Percentiles rank a stretch among this genome's conserved stretches.
Conservation (phyloP, 2,797 vertebrate genomes). For the Parauchenoglanis punctatus region DNA sequence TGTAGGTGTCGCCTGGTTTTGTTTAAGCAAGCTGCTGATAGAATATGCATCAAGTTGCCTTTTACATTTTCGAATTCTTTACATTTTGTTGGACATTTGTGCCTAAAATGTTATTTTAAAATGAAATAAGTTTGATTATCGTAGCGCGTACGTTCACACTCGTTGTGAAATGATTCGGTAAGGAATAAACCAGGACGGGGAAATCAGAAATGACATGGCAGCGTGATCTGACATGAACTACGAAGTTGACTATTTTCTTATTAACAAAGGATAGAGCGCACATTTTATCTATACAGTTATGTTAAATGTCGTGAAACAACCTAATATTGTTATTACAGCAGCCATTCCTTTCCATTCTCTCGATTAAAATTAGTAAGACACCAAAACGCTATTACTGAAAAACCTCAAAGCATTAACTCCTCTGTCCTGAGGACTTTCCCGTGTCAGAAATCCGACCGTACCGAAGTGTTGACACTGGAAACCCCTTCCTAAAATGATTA, state of each 20-base stretch:
- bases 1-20: slow-evolving; percentile 65
- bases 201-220: background rate
- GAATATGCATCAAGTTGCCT: too few relatives aligned
- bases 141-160: background rate
- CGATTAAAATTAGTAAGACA: background rate
- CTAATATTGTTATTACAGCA: background rate
- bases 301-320: background rate
- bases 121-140: background rate
- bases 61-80: background rate
- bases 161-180: background rate
- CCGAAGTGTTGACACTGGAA: background rate
- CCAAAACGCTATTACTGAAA: background rate
- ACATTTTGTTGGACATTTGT: background rate
- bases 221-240: background rate
- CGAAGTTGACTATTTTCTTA: background rate
- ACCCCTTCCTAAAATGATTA: background rate
- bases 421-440: background rate
- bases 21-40: background rate
- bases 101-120: background rate
- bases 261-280: background rate
- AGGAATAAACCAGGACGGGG: background rate
- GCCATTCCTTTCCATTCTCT: background rate
- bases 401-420: background rate
- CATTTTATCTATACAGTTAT: background rate
- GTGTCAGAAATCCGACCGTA: background rate